Evolutionary conservation across 2,797 vertebrate genomes (phyloP).

Genomic region (Brachyrhaphis roseni): DNA sequence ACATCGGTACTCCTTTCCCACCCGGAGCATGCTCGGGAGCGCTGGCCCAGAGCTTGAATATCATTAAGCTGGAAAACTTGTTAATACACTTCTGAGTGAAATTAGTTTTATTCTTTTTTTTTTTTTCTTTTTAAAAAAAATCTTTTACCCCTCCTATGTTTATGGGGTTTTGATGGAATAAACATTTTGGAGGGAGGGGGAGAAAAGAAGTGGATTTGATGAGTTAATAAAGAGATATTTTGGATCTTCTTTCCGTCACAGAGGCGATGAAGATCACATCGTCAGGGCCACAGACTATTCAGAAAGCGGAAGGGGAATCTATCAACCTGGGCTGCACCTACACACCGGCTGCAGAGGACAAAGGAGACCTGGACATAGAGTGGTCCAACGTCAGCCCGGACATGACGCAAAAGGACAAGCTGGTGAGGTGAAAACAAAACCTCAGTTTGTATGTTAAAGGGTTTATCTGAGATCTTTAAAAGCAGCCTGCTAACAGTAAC

Average conservation of each 20-base stretch:
- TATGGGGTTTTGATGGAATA: slow-evolving; percentile 6
- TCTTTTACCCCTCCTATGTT: neutral
- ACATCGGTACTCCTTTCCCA: slow-evolving; percentile 51
- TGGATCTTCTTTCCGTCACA: slow-evolving; percentile 33
- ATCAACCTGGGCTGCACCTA: slow-evolving; percentile 87
- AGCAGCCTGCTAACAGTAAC: neutral
- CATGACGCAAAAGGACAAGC: slow-evolving; percentile 82
- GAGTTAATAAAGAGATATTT: neutral
- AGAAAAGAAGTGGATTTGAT: neutral
- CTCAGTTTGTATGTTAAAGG: neutral
- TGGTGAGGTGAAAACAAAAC: slow-evolving; percentile 71
- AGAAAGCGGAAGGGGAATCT: slow-evolving; percentile 77
- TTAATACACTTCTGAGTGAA: slow-evolving; percentile 29
- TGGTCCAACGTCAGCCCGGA: slow-evolving; percentile 89
- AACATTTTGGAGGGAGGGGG: neutral
- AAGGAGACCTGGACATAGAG: slow-evolving; percentile 88
- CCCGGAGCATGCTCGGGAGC: slow-evolving; percentile 45
- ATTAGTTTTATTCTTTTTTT: slow-evolving; percentile 13
- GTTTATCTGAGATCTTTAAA: neutral
- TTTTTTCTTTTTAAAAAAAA: neutral
- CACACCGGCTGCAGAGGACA: slow-evolving; percentile 74
- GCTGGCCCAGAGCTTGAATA: slow-evolving; percentile 51
- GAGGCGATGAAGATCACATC: slow-evolving; percentile 83
- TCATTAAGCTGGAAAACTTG: slow-evolving; percentile 34
- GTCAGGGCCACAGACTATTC: slow-evolving; percentile 84